Conservation (phyloP, 2,113 vertebrate genomes). For the Antechinus stuartii region DNA sequence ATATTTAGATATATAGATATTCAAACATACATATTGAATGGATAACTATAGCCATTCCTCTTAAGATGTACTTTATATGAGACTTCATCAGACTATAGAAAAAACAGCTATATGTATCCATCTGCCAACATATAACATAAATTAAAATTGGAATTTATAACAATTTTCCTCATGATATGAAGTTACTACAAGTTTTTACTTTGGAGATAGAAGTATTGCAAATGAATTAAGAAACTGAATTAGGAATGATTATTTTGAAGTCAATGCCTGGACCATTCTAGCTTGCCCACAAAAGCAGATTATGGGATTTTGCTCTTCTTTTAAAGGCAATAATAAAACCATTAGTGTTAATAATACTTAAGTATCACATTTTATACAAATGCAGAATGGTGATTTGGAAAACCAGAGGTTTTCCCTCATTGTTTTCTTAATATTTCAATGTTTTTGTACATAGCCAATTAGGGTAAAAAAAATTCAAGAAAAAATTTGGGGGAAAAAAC, state of each 20-base stretch:
- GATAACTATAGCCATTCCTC: neutral
- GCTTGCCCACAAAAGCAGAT: conserved; percentile 20
- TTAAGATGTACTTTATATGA: neutral
- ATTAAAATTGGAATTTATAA: conserved; percentile 38
- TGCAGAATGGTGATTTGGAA: conserved; percentile 32
- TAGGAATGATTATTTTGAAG: conserved; percentile 48
- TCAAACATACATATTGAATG: neutral
- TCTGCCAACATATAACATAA: conserved; percentile 32
- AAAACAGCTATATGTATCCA: conserved; percentile 19
- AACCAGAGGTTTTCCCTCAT: conserved; percentile 12
- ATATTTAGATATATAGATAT: neutral
- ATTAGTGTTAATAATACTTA: conserved; percentile 25
- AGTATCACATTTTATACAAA: conserved; percentile 10
- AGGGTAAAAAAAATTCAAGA: neutral
- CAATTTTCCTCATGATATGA: neutral
- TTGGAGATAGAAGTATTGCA: neutral
- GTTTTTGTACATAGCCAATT: neutral
- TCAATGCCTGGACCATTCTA: neutral
- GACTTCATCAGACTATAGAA: neutral
- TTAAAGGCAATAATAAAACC: neutral
- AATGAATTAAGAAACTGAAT: conserved; percentile 21
- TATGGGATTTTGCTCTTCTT: neutral
- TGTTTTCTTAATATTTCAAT: conserved; percentile 28
- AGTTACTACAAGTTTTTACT: conserved; percentile 17
- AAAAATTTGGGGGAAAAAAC: conserved; percentile 30